Evolutionary conservation across 1,140 invertebrate species (phyloP).

Genomic region (Rhopalosiphum maidis): DNA sequence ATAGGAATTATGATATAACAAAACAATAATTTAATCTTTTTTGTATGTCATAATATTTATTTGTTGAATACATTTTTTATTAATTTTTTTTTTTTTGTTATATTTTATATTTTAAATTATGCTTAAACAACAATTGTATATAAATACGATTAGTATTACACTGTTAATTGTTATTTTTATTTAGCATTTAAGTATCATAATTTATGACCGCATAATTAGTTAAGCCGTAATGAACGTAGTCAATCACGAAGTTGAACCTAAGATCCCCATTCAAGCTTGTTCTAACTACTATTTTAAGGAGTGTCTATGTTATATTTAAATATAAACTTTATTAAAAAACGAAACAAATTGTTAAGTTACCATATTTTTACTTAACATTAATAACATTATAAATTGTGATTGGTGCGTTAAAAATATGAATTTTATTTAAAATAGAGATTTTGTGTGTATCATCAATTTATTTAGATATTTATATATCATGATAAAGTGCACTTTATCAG

Average conservation of each 20-base stretch:
- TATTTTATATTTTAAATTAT: too few species aligned
- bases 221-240: neutral
- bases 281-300: neutral
- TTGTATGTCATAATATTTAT: neutral
- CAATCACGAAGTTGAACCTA: neutral
- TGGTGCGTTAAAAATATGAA: neutral
- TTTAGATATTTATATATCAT: neutral
- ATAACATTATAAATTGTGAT: neutral
- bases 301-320: neutral
- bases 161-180: neutral
- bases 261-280: neutral
- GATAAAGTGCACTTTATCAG: neutral
- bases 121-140: neutral
- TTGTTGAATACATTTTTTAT: neutral
- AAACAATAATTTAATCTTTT: neutral
- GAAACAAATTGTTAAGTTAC: neutral
- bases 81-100: too few species aligned
- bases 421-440: neutral
- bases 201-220: too few species aligned
- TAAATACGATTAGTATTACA: neutral
- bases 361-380: neutral
- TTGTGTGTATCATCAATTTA: neutral
- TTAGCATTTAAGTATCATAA: too few species aligned
- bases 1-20: neutral
- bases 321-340: neutral